Evolutionary conservation across 2,888 invertebrate genomes (phyloP).

Genomic region (Phalera bucephala): DNA sequence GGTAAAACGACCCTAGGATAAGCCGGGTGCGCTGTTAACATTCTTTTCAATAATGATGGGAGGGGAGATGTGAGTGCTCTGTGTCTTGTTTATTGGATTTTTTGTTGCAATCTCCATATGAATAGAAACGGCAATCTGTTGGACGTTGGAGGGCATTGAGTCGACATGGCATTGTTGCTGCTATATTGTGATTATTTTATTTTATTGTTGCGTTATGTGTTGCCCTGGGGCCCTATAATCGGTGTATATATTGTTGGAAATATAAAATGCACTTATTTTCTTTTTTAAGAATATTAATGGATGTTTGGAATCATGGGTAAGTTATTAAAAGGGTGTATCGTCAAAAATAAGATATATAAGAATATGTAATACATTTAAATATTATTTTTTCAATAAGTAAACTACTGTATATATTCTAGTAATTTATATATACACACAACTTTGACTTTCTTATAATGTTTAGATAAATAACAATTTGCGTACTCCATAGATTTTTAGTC

Average conservation of each 20-base stretch:
- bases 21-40: constrained; percentile 78
- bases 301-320: too few species aligned
- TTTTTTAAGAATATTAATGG: too few species aligned
- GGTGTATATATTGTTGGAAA: too few species aligned
- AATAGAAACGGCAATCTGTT: constrained; percentile 77
- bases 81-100: constrained; percentile 82
- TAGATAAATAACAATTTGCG: too few species aligned
- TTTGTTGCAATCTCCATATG: constrained; percentile 82
- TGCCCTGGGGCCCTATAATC: neutral
- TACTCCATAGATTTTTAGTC: constrained; percentile 50
- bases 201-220: neutral
- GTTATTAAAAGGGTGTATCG: too few species aligned
- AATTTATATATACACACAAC: too few species aligned
- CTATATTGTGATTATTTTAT: neutral
- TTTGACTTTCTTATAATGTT: too few species aligned
- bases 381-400: too few species aligned
- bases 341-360: too few species aligned
- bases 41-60: constrained; percentile 80
- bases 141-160: constrained; percentile 60
- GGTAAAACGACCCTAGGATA: constrained; percentile 77
- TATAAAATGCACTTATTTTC: too few species aligned
- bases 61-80: constrained; percentile 70
- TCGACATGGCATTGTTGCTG: constrained; percentile 38
- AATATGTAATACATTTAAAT: too few species aligned
- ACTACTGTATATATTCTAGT: too few species aligned